phyloP scores from a whole-genome alignment of 2,888 invertebrate species.

The Aplocera efformata region DNA sequence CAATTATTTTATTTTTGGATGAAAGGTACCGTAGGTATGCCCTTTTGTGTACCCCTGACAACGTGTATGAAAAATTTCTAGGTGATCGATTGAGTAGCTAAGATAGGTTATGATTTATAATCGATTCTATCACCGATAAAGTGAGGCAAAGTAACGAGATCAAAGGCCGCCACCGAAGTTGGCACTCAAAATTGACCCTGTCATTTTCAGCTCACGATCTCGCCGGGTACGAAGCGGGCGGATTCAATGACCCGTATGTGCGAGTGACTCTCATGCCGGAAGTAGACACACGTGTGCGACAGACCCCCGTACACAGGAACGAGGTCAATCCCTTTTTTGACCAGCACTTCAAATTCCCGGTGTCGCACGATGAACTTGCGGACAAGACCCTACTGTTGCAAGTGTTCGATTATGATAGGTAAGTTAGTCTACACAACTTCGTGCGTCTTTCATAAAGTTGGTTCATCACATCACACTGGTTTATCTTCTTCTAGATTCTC shows the following conservation, averaged over 20 bases:
- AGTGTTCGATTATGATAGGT: constrained; percentile 82
- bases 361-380: constrained; percentile 91
- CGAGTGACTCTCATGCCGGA: constrained; percentile 89
- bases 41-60: too few relatives aligned
- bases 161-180: too few relatives aligned
- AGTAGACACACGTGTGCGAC: constrained; percentile 91
- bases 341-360: constrained; percentile 95
- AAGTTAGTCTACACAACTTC: constrained; percentile 2
- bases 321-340: constrained; percentile 94
- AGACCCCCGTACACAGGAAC: constrained; percentile 91
- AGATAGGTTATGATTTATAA: too few relatives aligned
- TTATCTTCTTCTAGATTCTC: constrained; percentile 86
- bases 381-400: constrained; percentile 89
- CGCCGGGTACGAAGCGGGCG: constrained; percentile 90
- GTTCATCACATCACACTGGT: too few relatives aligned
- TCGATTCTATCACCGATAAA: too few relatives aligned
- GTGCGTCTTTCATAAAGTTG: background rate
- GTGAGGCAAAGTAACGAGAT: too few relatives aligned
- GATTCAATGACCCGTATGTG: constrained; percentile 95
- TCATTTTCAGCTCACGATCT: constrained; percentile 89
- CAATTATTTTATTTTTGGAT: too few relatives aligned
- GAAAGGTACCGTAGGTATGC: too few relatives aligned
- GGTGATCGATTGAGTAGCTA: too few relatives aligned
- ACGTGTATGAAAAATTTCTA: too few relatives aligned
- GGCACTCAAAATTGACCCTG: too few relatives aligned